phyloP scores from a whole-genome alignment of 2,797 vertebrate species.

The Limnodromus scolopaceus region DNA sequence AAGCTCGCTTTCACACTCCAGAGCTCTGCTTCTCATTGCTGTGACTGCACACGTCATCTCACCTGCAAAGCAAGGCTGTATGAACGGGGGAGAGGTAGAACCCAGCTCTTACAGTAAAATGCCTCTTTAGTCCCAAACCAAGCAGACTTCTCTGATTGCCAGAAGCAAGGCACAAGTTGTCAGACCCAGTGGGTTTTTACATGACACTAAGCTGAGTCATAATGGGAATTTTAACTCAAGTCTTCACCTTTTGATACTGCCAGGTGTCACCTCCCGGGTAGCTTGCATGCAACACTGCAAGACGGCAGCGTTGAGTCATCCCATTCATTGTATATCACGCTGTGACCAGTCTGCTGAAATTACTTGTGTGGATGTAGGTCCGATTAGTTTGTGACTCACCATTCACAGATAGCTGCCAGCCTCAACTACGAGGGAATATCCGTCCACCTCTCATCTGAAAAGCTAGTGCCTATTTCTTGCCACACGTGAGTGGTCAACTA shows the following conservation, averaged over 20 bases:
- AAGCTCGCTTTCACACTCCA: background rate
- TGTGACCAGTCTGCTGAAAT: background rate
- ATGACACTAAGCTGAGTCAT: background rate
- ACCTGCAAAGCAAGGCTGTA: background rate
- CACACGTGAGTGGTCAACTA: background rate
- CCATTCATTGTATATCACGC: background rate
- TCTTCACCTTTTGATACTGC: background rate
- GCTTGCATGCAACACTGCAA: background rate
- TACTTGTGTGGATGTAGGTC: background rate
- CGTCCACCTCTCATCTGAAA: background rate
- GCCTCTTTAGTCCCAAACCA: background rate
- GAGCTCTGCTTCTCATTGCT: background rate
- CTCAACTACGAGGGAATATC: rapidly evolving
- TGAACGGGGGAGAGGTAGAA: background rate
- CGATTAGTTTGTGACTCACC: background rate
- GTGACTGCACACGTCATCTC: background rate
- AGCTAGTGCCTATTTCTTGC: background rate
- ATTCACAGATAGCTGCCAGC: background rate
- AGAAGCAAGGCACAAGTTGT: background rate
- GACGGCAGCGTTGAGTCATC: conserved; percentile 12
- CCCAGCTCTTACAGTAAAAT: background rate
- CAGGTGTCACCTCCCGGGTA: background rate
- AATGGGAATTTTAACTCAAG: background rate
- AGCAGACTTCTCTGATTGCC: rapidly evolving
- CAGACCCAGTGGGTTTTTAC: background rate